phyloP scores from a whole-genome alignment of 2,797 vertebrate genomes.

The Sciaenops ocellatus region DNA sequence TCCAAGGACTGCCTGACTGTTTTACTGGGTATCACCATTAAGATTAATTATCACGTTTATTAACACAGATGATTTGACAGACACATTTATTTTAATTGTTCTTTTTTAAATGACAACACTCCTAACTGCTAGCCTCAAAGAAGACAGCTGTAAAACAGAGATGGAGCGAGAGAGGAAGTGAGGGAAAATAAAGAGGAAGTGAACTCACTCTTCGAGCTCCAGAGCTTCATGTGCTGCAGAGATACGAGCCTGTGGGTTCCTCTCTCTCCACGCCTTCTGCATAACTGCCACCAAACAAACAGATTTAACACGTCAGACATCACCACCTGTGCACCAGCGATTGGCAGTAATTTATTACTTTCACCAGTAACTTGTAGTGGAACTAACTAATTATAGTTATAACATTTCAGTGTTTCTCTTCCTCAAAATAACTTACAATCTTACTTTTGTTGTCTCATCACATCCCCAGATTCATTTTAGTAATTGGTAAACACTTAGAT shows the following conservation, averaged over 20 bases:
- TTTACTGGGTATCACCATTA: too few relatives aligned
- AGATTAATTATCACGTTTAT: neutral
- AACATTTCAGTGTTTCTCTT: too few relatives aligned
- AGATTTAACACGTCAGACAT: neutral
- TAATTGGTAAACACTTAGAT: too few relatives aligned
- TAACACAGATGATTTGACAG: neutral
- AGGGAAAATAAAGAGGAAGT: neutral
- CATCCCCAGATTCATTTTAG: too few relatives aligned
- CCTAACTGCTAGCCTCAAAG: neutral
- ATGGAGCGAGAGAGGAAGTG: neutral
- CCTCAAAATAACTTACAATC: too few relatives aligned
- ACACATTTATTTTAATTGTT: neutral
- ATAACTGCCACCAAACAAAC: conserved; percentile 88
- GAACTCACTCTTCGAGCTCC: conserved; percentile 97
- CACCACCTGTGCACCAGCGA: neutral
- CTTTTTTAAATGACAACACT: too few relatives aligned
- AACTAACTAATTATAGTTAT: too few relatives aligned
- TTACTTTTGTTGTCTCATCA: too few relatives aligned
- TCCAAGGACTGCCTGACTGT: neutral
- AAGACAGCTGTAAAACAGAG: neutral
- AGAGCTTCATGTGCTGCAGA: conserved; percentile 98
- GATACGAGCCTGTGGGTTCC: conserved; percentile 98
- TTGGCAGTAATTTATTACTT: too few relatives aligned
- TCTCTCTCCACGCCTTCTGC: conserved; percentile 99
- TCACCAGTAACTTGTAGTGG: too few relatives aligned